These are phyloP conservation scores for Saxicola maurus DNA, from an alignment of 2,797 vertebrate genomes.

Conservation along the genomic window DNA sequence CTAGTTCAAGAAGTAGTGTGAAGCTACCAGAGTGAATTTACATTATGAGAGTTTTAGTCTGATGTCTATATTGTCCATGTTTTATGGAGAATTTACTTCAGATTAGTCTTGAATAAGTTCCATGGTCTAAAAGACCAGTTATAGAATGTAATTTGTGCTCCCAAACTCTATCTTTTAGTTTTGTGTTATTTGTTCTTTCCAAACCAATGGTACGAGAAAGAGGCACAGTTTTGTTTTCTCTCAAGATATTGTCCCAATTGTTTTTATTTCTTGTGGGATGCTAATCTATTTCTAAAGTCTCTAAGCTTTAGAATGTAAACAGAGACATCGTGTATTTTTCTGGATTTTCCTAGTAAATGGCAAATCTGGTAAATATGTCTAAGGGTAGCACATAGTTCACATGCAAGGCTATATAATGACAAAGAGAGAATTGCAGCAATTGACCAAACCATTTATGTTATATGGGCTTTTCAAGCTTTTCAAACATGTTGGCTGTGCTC, in stretches of 20 bases:
- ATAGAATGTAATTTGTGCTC: background rate
- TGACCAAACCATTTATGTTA: background rate
- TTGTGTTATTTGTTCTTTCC: background rate
- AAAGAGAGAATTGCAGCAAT: background rate
- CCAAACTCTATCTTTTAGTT: background rate
- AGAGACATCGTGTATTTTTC: fast-evolving
- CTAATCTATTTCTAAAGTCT: background rate
- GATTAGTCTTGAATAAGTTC: background rate
- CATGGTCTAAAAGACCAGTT: background rate
- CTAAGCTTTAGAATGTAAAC: background rate
- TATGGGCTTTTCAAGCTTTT: background rate
- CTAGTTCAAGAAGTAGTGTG: background rate
- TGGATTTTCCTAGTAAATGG: background rate
- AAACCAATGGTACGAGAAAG: background rate
- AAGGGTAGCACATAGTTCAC: background rate
- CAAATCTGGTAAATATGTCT: background rate
- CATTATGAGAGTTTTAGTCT: background rate
- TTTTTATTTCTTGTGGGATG: background rate
- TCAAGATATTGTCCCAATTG: background rate
- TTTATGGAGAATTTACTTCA: background rate
- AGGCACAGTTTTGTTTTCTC: background rate
- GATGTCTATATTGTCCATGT: background rate
- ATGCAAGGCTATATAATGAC: background rate
- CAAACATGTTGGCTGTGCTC: background rate
- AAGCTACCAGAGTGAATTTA: background rate